Evolutionary conservation across 2,888 invertebrate genomes (phyloP).

Genomic region (Adelognathus sp.): DNA sequence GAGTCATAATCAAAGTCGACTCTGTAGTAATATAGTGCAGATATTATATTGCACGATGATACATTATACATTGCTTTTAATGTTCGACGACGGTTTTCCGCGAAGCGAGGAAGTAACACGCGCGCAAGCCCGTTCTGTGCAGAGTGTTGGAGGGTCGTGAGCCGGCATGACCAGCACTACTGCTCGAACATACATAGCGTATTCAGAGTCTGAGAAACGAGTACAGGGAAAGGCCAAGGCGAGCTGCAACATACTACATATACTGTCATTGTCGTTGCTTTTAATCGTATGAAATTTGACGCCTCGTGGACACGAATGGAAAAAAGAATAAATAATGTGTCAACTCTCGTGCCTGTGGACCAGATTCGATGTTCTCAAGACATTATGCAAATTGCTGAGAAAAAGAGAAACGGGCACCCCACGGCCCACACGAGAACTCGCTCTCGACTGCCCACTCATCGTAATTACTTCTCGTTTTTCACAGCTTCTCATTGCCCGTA

Average conservation of each 20-base stretch:
- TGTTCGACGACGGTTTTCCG: conserved; percentile 23
- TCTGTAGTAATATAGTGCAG: too few species aligned
- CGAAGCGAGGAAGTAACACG: conserved; percentile 24
- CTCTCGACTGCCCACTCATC: conserved; percentile 45
- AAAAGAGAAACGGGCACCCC: conserved; percentile 43
- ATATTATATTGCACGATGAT: background rate
- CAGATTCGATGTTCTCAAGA: conserved; percentile 53
- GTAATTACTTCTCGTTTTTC: conserved; percentile 46
- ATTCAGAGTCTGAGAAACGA: conserved; percentile 4
- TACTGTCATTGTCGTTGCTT: background rate
- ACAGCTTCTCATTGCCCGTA: conserved; percentile 9
- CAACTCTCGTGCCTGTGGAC: conserved; percentile 32
- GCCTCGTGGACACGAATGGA: conserved; percentile 6
- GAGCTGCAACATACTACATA: conserved; percentile 46
- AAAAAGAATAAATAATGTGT: conserved; percentile 23
- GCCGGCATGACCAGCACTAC: background rate
- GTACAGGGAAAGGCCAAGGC: conserved; percentile 72
- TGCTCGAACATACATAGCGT: background rate
- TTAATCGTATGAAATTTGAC: conserved; percentile 63
- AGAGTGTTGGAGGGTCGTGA: conserved; percentile 37
- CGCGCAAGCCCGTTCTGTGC: conserved; percentile 6
- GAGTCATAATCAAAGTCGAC: too few species aligned
- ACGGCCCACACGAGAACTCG: conserved; percentile 43
- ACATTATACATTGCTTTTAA: background rate
- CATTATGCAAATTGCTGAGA: conserved; percentile 60